phyloP scores from a whole-genome alignment of 1,140 invertebrate genomes.

The Magallana angulata region DNA sequence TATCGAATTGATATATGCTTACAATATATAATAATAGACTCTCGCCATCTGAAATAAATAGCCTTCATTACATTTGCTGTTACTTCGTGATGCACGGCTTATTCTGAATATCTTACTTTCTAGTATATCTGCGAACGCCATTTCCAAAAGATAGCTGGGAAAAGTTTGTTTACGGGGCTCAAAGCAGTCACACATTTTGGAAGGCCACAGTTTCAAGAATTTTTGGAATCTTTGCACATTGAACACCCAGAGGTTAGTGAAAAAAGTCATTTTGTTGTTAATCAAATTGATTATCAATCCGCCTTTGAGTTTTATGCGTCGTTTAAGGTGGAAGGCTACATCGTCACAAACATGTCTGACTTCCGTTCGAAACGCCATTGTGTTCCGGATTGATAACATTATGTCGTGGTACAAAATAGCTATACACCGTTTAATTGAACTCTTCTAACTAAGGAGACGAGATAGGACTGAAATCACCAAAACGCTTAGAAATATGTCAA shows the following conservation, averaged over 20 bases:
- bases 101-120: background rate
- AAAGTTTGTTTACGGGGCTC: constrained; percentile 97
- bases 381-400: too few relatives aligned
- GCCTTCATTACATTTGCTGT: background rate
- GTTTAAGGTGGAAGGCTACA: too few relatives aligned
- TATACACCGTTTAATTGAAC: too few relatives aligned
- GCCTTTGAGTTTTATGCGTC: too few relatives aligned
- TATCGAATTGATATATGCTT: constrained; percentile 72
- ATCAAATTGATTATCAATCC: background rate
- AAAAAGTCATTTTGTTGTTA: background rate
- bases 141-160: constrained; percentile 96
- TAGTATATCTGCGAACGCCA: constrained; percentile 99
- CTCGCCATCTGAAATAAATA: background rate
- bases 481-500: too few relatives aligned
- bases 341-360: too few relatives aligned
- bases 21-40: background rate
- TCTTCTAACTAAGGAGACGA: too few relatives aligned
- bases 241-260: constrained; percentile 94
- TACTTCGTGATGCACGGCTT: background rate
- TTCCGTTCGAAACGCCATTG: too few relatives aligned
- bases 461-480: too few relatives aligned
- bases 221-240: constrained; percentile 97
- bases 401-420: too few relatives aligned
- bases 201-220: constrained; percentile 97
- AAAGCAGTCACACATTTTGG: constrained; percentile 98